Evolutionary conservation across 37 sponge, comb jelly and placozoan genomes (phyloP), one percentile per base, ranked within the genome.

Genomic region (Amphimedon queenslandica): DNA sequence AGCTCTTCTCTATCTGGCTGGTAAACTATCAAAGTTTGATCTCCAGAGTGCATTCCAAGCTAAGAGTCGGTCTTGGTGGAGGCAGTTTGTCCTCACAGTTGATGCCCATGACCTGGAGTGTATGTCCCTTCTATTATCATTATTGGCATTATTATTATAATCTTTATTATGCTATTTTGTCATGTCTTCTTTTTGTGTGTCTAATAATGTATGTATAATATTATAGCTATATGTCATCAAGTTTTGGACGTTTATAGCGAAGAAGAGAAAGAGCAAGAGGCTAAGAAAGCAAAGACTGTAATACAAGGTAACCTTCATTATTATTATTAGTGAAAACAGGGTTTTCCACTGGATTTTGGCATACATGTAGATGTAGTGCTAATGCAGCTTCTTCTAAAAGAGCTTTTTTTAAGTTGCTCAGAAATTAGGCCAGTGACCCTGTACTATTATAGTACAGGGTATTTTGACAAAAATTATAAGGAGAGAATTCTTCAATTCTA

Each of bases 1-100:
- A 23, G 92, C 96, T 53, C 79, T 92, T 64, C 55, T 95, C 42
- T 81, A 88, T 63, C 64, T 92, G 69, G 96, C 92, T 35, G 90
- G 88, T 13, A 84, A 92, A 55, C 69, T 92, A 40, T 55, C 86
- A 58, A 84, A 88, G 65, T 69, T 57, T 71, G 86, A 88, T 67
- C 74, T 95, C 1, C 86, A 78, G 34, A 55, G 53, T 20, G 42
- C 63, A 37, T 42, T 79, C 21, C 64, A 70, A 23, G 77, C 34
- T 3, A 55, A 71, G 21, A 73, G 66, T 35, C 69, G 71, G 56
- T 84, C 84, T 4, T 94, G 95, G 95, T 94, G 95, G 95, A 76
- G 85, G 27, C 81, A 91, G 75, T 94, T 87, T 73, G 78, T 91
- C 35, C 81, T 80, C 42, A 88, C 86, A 31, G 71, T 87, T 24